Evolutionary conservation across 2,888 invertebrate genomes (phyloP).

Genomic region (Laothoe populi): DNA sequence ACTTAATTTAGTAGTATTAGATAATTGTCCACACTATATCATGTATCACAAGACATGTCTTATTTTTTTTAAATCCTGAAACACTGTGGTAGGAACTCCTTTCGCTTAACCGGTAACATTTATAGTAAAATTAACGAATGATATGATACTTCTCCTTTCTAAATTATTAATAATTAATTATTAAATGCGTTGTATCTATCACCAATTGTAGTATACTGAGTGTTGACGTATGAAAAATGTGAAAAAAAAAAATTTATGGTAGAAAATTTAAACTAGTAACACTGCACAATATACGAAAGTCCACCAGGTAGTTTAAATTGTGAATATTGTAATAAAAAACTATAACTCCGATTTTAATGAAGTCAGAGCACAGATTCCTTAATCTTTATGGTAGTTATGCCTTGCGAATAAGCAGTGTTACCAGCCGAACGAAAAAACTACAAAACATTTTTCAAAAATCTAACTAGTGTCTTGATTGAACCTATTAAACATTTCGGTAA

Average conservation of each 20-base stretch:
- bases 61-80: slow-evolving; percentile 40
- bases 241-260: background rate
- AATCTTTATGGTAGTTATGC: background rate
- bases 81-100: slow-evolving; percentile 57
- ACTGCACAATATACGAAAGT: background rate
- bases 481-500: background rate
- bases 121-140: slow-evolving; percentile 33
- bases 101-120: slow-evolving; percentile 36
- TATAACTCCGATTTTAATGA: background rate
- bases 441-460: background rate
- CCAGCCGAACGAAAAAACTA: slow-evolving; percentile 8
- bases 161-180: slow-evolving; percentile 37
- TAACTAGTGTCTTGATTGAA: background rate
- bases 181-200: slow-evolving; percentile 44
- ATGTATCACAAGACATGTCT: background rate
- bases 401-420: background rate
- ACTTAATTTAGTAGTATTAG: background rate
- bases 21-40: background rate
- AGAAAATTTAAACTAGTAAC: background rate
- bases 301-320: background rate
- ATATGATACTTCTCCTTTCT: slow-evolving; percentile 34
- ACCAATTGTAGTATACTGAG: slow-evolving; percentile 22
- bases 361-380: no score
- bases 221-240: slow-evolving; percentile 15
- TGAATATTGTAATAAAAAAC: background rate